These are phyloP conservation scores for Lacerta bilineata DNA, from an alignment of 2,797 vertebrate species.

Conservation along the genomic window DNA sequence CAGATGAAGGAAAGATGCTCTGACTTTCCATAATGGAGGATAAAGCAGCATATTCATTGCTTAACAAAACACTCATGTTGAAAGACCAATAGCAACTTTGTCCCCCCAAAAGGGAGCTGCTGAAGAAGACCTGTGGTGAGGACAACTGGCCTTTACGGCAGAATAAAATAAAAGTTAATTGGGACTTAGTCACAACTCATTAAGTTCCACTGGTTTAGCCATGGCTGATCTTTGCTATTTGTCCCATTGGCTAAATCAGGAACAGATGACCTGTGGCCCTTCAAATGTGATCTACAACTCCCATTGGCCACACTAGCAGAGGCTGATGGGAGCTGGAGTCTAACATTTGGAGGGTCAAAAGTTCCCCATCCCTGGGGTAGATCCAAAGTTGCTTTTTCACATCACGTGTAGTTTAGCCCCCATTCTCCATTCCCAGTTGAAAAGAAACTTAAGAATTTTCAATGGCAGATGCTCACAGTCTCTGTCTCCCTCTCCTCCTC, in stretches of 20 bases:
- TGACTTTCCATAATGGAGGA: background rate
- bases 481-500: background rate
- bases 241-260: background rate
- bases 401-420: no score
- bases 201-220: slow-evolving; percentile 37
- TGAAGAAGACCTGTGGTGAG: slow-evolving; percentile 4
- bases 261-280: no score
- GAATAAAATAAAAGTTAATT: slow-evolving; percentile 42
- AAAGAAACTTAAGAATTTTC: background rate
- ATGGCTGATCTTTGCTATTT: slow-evolving; percentile 21
- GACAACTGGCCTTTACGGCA: slow-evolving; percentile 9
- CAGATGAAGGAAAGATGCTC: background rate
- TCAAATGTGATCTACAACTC: background rate
- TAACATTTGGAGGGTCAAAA: no score
- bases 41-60: background rate
- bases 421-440: no score
- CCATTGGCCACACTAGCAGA: no score
- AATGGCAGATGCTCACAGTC: background rate
- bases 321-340: no score
- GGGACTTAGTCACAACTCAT: slow-evolving; percentile 43
- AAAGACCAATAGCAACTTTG: background rate
- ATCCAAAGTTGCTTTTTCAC: no score
- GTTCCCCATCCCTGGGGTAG: no score
- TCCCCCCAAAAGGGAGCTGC: background rate
- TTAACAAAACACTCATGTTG: background rate